Percentiles rank a stretch among this genome's conserved stretches.
Evolutionary conservation across 1,140 invertebrate genomes (phyloP).

Genomic region (Zaprionus capensis): DNA sequence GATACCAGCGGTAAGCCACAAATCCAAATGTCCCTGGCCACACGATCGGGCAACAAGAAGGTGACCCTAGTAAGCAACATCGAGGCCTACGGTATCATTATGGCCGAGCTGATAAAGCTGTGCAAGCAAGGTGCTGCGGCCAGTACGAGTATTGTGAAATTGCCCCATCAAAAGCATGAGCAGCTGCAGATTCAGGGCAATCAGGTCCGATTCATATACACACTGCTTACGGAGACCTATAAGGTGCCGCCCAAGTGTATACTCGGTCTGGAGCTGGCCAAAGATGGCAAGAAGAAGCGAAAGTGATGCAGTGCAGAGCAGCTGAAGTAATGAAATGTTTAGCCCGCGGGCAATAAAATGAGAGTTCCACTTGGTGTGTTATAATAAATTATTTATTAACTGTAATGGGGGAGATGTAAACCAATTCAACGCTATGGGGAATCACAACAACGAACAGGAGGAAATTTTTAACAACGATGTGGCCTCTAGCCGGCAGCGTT

Average conservation of each 20-base stretch:
- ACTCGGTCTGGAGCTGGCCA: conserved; percentile 87
- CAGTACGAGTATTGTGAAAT: conserved; percentile 91
- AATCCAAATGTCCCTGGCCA: conserved; percentile 91
- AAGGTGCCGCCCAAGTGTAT: conserved; percentile 88
- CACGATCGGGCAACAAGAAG: conserved; percentile 95
- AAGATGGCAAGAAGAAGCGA: conserved; percentile 86
- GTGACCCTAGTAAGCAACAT: conserved; percentile 95
- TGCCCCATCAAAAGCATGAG: conserved; percentile 89
- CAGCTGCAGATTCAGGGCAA: conserved; percentile 96
- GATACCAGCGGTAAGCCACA: conserved; percentile 90
- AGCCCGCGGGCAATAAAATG: conserved; percentile 17
- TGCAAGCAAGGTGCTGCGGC: conserved; percentile 94
- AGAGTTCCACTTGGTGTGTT: conserved; percentile 22
- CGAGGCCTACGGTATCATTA: conserved; percentile 92
- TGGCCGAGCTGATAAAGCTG: conserved; percentile 91
- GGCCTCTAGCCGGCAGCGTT: conserved; percentile 21
- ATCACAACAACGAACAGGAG: conserved; percentile 65
- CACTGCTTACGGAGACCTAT: conserved; percentile 89
- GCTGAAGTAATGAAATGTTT: neutral
- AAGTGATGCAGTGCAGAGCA: conserved; percentile 50
- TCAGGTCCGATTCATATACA: conserved; percentile 91
- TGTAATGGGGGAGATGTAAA: conserved; percentile 51
- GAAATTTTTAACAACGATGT: conserved; percentile 12
- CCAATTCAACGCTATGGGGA: conserved; percentile 62
- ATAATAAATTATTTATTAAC: conserved; percentile 80